These are phyloP conservation scores for Lepetodrilus schrolli DNA, from an alignment of 2,888 invertebrate species.

Conservation along the genomic window DNA sequence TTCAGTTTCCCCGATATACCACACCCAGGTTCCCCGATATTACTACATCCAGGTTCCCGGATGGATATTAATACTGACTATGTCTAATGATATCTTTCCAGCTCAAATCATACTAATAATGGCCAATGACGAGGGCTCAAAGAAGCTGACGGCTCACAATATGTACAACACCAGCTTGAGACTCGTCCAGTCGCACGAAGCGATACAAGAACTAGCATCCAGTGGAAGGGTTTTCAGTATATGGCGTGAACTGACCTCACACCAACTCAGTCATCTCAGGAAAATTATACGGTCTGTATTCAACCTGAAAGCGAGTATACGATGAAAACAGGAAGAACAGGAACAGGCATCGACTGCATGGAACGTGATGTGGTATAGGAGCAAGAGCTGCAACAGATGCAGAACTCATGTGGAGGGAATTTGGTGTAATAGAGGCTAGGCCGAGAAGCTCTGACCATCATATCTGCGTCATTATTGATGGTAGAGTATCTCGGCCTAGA, in stretches of 20 bases:
- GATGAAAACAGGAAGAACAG: too few relatives aligned
- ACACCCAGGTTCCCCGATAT: too few relatives aligned
- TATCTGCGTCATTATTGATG: too few relatives aligned
- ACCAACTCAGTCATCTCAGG: constrained; percentile 64
- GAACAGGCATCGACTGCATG: too few relatives aligned
- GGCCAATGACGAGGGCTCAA: constrained; percentile 65
- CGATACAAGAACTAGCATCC: constrained; percentile 63
- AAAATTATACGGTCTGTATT: constrained; percentile 55
- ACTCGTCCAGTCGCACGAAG: constrained; percentile 58
- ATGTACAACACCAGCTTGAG: constrained; percentile 62
- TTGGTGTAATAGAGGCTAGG: too few relatives aligned
- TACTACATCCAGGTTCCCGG: neutral
- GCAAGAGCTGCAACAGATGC: too few relatives aligned
- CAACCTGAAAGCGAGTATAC: constrained; percentile 38
- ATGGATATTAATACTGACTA: neutral
- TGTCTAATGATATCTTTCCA: constrained; percentile 38
- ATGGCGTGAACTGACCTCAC: constrained; percentile 65
- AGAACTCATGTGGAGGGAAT: too few relatives aligned
- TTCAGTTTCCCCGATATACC: too few relatives aligned
- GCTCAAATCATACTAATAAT: constrained; percentile 58
- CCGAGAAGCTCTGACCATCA: too few relatives aligned
- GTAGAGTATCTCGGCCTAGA: too few relatives aligned
- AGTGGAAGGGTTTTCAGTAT: constrained; percentile 62
- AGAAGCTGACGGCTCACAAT: constrained; percentile 59
- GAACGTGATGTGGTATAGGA: too few relatives aligned